These are phyloP conservation scores for Speoplatyrhinus poulsoni DNA, from an alignment of 2,113 vertebrate genomes.

Conservation along the genomic window DNA sequence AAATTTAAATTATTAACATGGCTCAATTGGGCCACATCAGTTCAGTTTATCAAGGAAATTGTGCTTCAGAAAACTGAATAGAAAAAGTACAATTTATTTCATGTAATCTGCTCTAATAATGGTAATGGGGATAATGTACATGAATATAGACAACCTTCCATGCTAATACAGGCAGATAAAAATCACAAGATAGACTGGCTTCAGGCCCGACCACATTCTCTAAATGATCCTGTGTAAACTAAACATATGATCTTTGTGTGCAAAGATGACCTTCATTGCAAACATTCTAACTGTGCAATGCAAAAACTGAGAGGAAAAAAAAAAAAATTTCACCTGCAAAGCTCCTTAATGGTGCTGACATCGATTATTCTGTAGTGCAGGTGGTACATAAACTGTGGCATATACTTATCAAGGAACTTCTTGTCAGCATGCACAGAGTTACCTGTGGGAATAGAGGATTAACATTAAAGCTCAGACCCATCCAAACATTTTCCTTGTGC, in stretches of 20 bases:
- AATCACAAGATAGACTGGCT: neutral
- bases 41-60: conserved; percentile 7
- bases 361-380: conserved; percentile 89
- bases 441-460: conserved; percentile 52
- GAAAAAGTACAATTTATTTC: neutral
- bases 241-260: neutral
- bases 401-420: conserved; percentile 94
- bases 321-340: conserved; percentile 83
- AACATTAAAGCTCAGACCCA: too few species aligned
- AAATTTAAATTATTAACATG: neutral
- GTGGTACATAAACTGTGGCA: conserved; percentile 93
- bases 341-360: conserved; percentile 97
- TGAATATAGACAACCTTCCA: conserved; percentile 15
- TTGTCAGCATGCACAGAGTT: conserved; percentile 85
- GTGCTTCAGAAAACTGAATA: conserved; percentile 1
- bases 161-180: neutral
- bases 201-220: too few species aligned
- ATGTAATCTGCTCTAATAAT: neutral
- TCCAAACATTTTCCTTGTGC: too few species aligned
- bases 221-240: neutral
- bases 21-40: neutral
- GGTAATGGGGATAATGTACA: conserved; percentile 3
- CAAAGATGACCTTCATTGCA: neutral
- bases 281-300: neutral
- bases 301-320: neutral